Percentiles rank a stretch among this genome's conserved stretches.
These are phyloP conservation scores for Epistrophe grossulariae DNA, from an alignment of 2,888 invertebrate species.

Conservation along the genomic window DNA sequence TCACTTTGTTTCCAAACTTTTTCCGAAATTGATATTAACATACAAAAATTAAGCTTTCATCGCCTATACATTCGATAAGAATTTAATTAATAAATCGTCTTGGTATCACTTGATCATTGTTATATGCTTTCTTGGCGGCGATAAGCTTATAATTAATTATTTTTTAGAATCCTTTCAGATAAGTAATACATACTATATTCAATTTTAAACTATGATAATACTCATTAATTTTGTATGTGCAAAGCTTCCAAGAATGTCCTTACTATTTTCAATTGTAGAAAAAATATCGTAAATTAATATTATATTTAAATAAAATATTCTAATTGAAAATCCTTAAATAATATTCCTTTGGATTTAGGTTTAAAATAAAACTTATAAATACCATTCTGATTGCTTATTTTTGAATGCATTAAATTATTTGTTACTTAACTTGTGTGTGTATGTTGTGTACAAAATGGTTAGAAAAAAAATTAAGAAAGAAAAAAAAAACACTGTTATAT, in stretches of 20 bases:
- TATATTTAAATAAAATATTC: background rate
- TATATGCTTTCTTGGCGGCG: too few species aligned
- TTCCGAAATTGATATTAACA: too few species aligned
- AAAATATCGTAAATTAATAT: background rate
- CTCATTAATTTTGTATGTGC: background rate
- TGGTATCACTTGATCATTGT: too few species aligned
- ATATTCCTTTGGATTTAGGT: slow-evolving; percentile 27
- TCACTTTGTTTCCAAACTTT: too few species aligned
- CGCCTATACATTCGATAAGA: too few species aligned
- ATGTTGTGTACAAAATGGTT: slow-evolving; percentile 43
- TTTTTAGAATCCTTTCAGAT: too few species aligned
- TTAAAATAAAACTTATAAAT: slow-evolving; percentile 5
- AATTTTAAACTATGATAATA: too few species aligned
- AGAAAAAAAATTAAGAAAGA: background rate
- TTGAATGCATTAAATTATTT: background rate
- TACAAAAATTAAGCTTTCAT: too few species aligned
- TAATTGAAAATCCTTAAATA: slow-evolving; percentile 45
- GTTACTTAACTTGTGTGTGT: slow-evolving; percentile 41
- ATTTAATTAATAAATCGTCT: too few species aligned
- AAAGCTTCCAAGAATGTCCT: background rate
- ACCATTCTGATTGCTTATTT: slow-evolving; percentile 10
- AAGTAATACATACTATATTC: too few species aligned
- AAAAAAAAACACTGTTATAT: slow-evolving; percentile 26
- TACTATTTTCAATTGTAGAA: background rate
- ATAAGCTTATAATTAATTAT: too few species aligned